Evolutionary conservation across 2,113 vertebrate species (phyloP), one percentile per base, ranked within the genome.

Genomic region (Vulpes ferrilata): DNA sequence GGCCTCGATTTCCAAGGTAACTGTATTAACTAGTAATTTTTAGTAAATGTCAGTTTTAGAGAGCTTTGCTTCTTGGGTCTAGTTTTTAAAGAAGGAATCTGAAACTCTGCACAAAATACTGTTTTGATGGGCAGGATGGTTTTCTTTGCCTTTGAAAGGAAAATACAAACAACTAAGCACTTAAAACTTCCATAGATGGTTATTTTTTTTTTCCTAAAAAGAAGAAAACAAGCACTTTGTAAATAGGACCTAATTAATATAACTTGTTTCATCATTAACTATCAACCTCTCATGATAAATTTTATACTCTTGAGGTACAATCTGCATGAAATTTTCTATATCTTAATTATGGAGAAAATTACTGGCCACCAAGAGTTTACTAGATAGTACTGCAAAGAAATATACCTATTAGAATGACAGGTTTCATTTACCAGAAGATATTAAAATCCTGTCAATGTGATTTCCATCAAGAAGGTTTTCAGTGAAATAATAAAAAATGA

Each of bases 401-500:
- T 48, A 93, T 88, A 10, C 73, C 93, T 80, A 15, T 35, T 96
- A 93, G 67, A 94, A 97, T 97, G 95, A 65, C 81, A 97, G 92
- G 89, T 97, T 97, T 97, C 98, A 98, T 98, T 99, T 99, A 98
- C 98, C 97, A 98, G 98, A 98, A 99, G 90, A 96, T 97, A 98
- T 97, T 98, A 97, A 98, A 95, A 97, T 73, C 80, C 96, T 98
- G 97, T 98, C 98, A 98, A 96, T 98, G 97, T 98, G 93, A 97
- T 97, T 98, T 98, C 98, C 98, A 98, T 98, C 98, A 98, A 97
- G 90, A 96, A 87, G 74, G 88, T 98, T 98, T 98, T 98, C 97
- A 96, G 88, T 98, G 98, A 96, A 98, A 97, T 95, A 97, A 98
- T 99, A 98, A 99, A 99, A 98, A 98, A 99, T 98, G 98, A 98